Percentiles rank a stretch among this genome's conserved stretches.
Evolutionary conservation across 2,888 invertebrate genomes (phyloP).

Genomic region (Diachrysia chrysitis): DNA sequence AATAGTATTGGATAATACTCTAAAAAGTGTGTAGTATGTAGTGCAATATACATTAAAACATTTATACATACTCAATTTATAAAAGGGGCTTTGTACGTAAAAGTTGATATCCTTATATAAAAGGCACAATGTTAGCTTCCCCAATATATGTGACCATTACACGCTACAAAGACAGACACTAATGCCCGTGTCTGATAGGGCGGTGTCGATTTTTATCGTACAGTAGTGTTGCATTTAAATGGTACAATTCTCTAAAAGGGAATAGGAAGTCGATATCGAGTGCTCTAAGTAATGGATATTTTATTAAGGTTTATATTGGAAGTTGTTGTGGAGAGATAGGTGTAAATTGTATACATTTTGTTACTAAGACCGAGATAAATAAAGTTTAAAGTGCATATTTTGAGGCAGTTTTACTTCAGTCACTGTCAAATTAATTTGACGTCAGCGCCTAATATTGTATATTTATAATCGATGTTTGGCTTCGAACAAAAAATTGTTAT

Average conservation of each 20-base stretch:
- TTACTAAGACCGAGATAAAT: background rate
- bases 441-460: too few relatives aligned
- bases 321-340: slow-evolving; percentile 3
- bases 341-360: slow-evolving; percentile 4
- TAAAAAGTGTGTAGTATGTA: too few relatives aligned
- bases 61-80: background rate
- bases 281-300: slow-evolving; percentile 34
- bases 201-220: slow-evolving; percentile 53
- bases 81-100: background rate
- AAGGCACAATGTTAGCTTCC: slow-evolving; percentile 10
- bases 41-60: background rate
- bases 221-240: slow-evolving; percentile 58
- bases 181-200: slow-evolving; percentile 39
- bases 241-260: slow-evolving; percentile 45
- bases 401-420: background rate
- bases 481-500: too few relatives aligned
- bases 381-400: background rate
- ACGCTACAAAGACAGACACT: slow-evolving; percentile 33
- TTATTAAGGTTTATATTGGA: slow-evolving; percentile 26
- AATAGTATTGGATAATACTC: too few relatives aligned
- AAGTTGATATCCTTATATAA: background rate
- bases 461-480: too few relatives aligned
- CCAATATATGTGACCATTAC: slow-evolving; percentile 18
- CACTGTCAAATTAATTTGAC: background rate
- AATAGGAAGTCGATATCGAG: slow-evolving; percentile 38